These are phyloP conservation scores for Aspidiotus rigidus DNA, from an alignment of 2,888 invertebrate species.

Conservation along the genomic window DNA sequence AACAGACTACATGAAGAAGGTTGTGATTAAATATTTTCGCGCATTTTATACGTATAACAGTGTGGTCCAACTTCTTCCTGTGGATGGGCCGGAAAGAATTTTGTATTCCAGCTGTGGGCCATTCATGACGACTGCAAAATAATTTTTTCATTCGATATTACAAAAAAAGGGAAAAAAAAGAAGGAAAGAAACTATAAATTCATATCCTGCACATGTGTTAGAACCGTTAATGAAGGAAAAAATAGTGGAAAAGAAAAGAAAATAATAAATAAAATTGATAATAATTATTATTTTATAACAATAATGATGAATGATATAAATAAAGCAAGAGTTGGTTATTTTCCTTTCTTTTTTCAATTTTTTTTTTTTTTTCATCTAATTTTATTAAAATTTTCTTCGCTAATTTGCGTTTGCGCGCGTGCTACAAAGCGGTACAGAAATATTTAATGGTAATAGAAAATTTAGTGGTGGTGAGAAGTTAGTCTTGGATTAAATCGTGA, in stretches of 20 bases:
- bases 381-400: neutral
- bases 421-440: conserved; percentile 14
- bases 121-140: conserved; percentile 33
- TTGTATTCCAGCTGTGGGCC: conserved; percentile 34
- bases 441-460: neutral
- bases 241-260: conserved; percentile 8
- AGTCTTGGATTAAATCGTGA: conserved; percentile 26
- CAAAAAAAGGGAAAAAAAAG: conserved; percentile 1
- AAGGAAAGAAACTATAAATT: neutral
- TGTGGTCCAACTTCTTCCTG: conserved; percentile 34
- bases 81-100: conserved; percentile 32
- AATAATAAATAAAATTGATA: neutral
- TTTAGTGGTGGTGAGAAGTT: conserved; percentile 23
- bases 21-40: conserved; percentile 35
- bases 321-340: neutral
- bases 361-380: neutral
- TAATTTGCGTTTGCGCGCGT: conserved; percentile 22
- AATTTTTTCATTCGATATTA: conserved; percentile 30
- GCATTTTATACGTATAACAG: conserved; percentile 31
- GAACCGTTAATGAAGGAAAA: conserved; percentile 29
- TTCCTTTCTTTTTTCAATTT: neutral
- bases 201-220: conserved; percentile 14
- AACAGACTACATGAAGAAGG: conserved; percentile 36
- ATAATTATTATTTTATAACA: no score
- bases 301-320: neutral